Evolutionary conservation across 2,888 invertebrate species (phyloP), one percentile per base, ranked within the genome.

Genomic region (Ypsolopha scabrella): DNA sequence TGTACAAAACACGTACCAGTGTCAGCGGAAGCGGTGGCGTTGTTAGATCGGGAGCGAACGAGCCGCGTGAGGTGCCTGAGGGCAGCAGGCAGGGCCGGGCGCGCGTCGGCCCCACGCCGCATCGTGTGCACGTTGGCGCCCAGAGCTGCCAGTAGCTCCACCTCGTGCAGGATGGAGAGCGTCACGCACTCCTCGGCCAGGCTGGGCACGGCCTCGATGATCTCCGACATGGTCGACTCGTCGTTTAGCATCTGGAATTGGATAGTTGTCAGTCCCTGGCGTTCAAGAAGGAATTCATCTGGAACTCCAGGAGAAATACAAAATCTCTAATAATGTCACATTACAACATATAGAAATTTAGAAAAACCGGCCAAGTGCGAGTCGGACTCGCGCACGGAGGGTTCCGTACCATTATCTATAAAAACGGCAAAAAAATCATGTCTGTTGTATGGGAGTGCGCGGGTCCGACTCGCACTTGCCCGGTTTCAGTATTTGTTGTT

Each of bases 101-200:
- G 92, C 0, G 89, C 86, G 51, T 89, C 88, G 0, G 92, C 89
- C 6, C 93, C 89, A 55, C 92, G 89, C 59, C 90, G 80, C 62
- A 93, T 90, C 8, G 91, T 91, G 55, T 90, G 89, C 0, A 89
- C 82, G 64, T 92, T 92, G 0, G 90, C 89, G 0, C 83, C 86
- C 52, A 94, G 79, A 10, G 93, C 91, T 0, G 90, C 88, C 57
- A 94, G 79, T n/a, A 94, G 74, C 61, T 94, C 92, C 13, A 92
- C 91, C 69, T 94, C 93, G 65, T 92, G 92, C 10, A 94, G 83
- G 59, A 94, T 90, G 1, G 93, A 92, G 36, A 94, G 76, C 0
- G 93, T 91, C 10, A 91, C 89, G 41, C 92, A 91, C 68, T 94
- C 93, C 38, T 91, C 88, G 1, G 86, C 87, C 9, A 94, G 76